Evolutionary conservation across 2,888 invertebrate genomes (phyloP), one percentile per base, ranked within the genome.

Genomic region (Idaea straminata): DNA sequence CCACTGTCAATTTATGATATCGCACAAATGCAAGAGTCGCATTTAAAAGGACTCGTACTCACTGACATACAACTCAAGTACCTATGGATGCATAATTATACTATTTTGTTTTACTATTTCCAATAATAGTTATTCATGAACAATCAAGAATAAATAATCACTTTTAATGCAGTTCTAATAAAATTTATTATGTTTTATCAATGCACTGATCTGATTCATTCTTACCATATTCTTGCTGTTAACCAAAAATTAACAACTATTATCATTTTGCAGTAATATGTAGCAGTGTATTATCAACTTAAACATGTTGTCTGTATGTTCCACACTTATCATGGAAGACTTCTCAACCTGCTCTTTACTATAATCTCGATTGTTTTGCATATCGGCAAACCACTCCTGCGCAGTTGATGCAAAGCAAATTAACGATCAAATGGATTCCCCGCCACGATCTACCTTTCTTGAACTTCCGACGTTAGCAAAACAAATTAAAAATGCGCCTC

Each of bases 341-440:
- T 75, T 78, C 78, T 72, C 68, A 77, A 78, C 75, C 74, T 73
- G 82, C 84, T 84, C 81, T 81, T 78, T 75, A 80, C 79, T 77
- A 73, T 88, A 64, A 89, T 90, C 90, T 86, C 83, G 86, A 88
- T 87, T 89, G 86, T 88, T 91, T 91, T 90, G 91, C 91, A 91
- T 91, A 91, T 91, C 90, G 83, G 79, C 80, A 79, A 78, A 82
- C 82, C 82, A 78, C 84, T 83, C 76, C 78, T 78, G 77, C 76
- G 81, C 79, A 77, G 80, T 82, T 79, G 85, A 88, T 82, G 85
- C 80, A 81, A 80, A 77, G 84, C 85, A 88, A 89, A 89, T 91
- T 91, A 89, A 89, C 85, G 88, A 88, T 87, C 86, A 85, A 85
- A 87, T 83, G 84, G 83, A 83, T 86, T 85, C 80, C 83, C 58